Percentiles rank a stretch among this genome's conserved stretches.
These are phyloP conservation scores for Rhinogobius similis DNA, from an alignment of 2,113 vertebrate genomes.

Conservation along the genomic window DNA sequence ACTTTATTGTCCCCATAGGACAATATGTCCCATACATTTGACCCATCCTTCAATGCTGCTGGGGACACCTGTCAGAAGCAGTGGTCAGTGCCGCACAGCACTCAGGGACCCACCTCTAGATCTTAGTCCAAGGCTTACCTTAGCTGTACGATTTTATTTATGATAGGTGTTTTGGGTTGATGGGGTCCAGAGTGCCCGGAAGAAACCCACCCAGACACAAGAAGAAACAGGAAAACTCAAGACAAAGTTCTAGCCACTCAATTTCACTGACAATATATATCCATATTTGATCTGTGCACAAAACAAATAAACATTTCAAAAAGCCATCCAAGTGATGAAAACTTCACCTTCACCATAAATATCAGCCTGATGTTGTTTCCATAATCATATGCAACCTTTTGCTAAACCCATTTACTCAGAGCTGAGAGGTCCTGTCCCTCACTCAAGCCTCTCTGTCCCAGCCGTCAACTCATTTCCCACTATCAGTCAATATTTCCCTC, in stretches of 20 bases:
- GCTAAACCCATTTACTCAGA: slow-evolving; percentile 36
- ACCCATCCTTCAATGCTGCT: too few relatives aligned
- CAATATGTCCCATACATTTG: too few relatives aligned
- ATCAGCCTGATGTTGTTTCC: slow-evolving; percentile 24
- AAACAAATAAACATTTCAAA: not conserved
- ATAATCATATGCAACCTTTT: slow-evolving; percentile 46
- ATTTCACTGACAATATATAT: not conserved
- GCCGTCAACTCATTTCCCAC: slow-evolving; percentile 25
- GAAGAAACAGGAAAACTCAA: too few relatives aligned
- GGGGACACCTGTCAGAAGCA: too few relatives aligned
- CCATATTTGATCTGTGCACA: not conserved
- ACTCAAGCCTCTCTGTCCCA: slow-evolving; percentile 18
- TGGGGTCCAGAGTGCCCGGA: too few relatives aligned
- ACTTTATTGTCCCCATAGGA: not conserved
- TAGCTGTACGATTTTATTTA: too few relatives aligned
- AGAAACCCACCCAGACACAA: too few relatives aligned
- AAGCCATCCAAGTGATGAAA: not conserved
- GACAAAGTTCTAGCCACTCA: not conserved
- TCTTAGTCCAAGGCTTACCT: too few relatives aligned
- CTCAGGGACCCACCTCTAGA: too few relatives aligned
- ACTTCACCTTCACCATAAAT: slow-evolving; percentile 28
- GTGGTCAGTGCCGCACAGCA: too few relatives aligned
- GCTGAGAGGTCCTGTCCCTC: slow-evolving; percentile 32
- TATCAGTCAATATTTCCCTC: slow-evolving; percentile 42
- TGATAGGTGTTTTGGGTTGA: too few relatives aligned